Base-by-base conservation (phyloP, 1,140 invertebrate genomes). In the Latrodectus geometricus region DNA sequence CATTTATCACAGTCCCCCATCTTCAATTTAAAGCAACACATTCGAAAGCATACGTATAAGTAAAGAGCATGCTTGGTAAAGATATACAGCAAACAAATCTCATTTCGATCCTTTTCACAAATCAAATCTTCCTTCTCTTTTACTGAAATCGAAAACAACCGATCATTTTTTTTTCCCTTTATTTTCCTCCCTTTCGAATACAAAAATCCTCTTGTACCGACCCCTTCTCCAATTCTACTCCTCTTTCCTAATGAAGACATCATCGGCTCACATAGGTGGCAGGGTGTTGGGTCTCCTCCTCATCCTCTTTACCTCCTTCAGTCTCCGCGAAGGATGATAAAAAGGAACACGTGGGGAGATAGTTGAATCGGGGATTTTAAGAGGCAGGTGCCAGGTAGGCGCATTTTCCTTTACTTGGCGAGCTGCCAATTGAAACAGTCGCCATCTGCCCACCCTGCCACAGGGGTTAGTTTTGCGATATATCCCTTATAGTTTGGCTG, bases 301-400 rank as follows among this genome's bases (percentile, higher is more conserved):
- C 49, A 35, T 70, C 48, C 50, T 17, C 20, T 17, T 9, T 9
- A 35, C 76, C 21, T 20, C 54, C 17, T 69, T n/a, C 68, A 69
- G 20, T n/a, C n/a, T 21, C 11, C 21, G 35, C 35, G 35, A 35
- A 23, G 11, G n/a, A 23, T 20, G 74, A 56, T 49, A 11, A 20
- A 61, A 35, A 72, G 21, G 52, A 70, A 50, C 50, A 72, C 66
- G 79, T 56, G 78, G 68, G 77, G 52, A 69, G 61, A 69, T 35
- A 68, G 66, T 70, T 81, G 79, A 50, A 72, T 56, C 21, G 79
- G 35, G 79, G 79, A 72, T 81, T 70, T 72, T 81, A 50, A 48
- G 48, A 81, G 68, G 79, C 79, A 81, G 79, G 79, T 81, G 79
- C 79, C 79, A 81, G 79, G 79, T 81, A 81, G 79, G 17, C 79